These are phyloP conservation scores for Odontesthes bonariensis DNA, from an alignment of 2,113 vertebrate genomes.

Conservation along the genomic window DNA sequence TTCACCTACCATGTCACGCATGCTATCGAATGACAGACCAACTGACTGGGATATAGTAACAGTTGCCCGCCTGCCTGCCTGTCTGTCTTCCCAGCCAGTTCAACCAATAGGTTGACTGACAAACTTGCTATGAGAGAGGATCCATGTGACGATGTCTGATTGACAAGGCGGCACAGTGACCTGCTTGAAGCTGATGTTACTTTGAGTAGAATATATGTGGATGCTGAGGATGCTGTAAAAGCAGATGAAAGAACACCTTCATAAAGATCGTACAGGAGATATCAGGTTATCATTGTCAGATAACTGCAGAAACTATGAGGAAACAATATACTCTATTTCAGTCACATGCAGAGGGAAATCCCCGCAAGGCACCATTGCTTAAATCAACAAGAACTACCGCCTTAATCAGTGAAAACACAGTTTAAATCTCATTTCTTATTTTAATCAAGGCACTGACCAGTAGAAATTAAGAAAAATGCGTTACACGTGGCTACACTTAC, in stretches of 20 bases:
- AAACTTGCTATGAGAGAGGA: slow-evolving; percentile 5
- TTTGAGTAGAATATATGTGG: background rate
- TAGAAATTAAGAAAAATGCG: too few relatives aligned
- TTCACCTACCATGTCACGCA: slow-evolving; percentile 38
- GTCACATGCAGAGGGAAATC: slow-evolving; percentile 23
- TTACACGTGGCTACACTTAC: too few relatives aligned
- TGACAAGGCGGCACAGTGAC: background rate
- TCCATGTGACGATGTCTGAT: slow-evolving; percentile 24
- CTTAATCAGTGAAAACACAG: too few relatives aligned
- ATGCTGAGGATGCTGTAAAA: background rate
- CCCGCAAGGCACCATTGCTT: background rate
- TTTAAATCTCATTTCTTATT: too few relatives aligned
- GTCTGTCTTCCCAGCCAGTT: slow-evolving; percentile 12
- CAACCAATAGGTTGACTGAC: slow-evolving; percentile 34
- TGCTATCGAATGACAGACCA: slow-evolving; percentile 73
- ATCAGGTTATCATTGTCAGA: slow-evolving; percentile 1
- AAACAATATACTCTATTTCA: background rate
- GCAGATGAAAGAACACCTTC: background rate
- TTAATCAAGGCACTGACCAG: too few relatives aligned
- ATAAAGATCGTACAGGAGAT: background rate
- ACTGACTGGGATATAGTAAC: slow-evolving; percentile 54
- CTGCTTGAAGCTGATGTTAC: background rate
- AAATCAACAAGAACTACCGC: too few relatives aligned
- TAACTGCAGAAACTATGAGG: background rate
- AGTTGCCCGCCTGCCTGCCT: background rate